Percentiles rank a stretch among this genome's conserved stretches.
phyloP scores from a whole-genome alignment of 2,888 invertebrate species.

The Agapostemon virescens region DNA sequence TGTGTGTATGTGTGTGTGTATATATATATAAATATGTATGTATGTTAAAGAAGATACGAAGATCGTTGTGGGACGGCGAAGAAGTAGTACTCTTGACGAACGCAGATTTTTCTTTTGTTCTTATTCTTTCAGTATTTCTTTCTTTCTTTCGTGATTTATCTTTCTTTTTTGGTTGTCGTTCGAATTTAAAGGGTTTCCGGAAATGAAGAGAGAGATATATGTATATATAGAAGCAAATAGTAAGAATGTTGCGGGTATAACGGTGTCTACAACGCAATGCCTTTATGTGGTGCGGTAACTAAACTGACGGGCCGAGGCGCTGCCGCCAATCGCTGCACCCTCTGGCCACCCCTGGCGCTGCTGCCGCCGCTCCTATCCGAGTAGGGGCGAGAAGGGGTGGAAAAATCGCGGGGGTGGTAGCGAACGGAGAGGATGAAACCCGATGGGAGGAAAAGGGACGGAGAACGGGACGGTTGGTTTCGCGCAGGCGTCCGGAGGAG shows the following conservation, averaged over 20 bases:
- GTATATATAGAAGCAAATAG: slow-evolving; percentile 70
- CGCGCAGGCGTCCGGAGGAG: slow-evolving; percentile 56
- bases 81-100: neutral
- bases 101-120: too few relatives aligned
- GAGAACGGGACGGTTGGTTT: slow-evolving; percentile 1
- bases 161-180: slow-evolving; percentile 33
- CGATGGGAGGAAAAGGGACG: neutral
- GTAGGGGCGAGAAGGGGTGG: slow-evolving; percentile 1
- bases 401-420: slow-evolving; percentile 2
- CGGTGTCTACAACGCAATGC: slow-evolving; percentile 81
- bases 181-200: slow-evolving; percentile 46
- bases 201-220: slow-evolving; percentile 62
- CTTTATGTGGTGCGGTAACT: slow-evolving; percentile 81
- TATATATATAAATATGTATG: slow-evolving; percentile 33
- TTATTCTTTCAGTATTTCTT: too few relatives aligned
- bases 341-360: slow-evolving; percentile 47
- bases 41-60: slow-evolving; percentile 63
- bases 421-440: neutral
- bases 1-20: neutral
- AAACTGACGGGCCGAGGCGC: slow-evolving; percentile 76
- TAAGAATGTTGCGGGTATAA: slow-evolving; percentile 79
- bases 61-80: slow-evolving; percentile 31
- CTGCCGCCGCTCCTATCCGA: slow-evolving; percentile 39
- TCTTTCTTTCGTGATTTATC: too few relatives aligned
- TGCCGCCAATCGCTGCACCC: slow-evolving; percentile 71